These are phyloP conservation scores for Phrynocephalus forsythii DNA, from an alignment of 2,797 vertebrate genomes.

Conservation along the genomic window DNA sequence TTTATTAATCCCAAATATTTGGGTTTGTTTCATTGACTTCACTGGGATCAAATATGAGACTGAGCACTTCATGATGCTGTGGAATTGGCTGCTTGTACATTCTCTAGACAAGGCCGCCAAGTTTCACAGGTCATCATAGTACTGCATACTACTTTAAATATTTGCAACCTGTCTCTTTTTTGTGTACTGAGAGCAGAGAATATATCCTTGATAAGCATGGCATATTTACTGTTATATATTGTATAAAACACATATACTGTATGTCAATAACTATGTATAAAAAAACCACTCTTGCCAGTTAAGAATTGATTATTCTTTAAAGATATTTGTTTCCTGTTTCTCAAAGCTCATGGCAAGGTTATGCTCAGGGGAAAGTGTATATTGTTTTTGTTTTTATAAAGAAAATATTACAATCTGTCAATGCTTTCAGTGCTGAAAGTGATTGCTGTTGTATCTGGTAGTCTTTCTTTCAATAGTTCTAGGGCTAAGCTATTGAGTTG, in stretches of 20 bases:
- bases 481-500: neutral
- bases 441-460: neutral
- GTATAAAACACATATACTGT: neutral
- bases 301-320: slow-evolving; percentile 23
- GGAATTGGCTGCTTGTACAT: neutral
- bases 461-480: neutral
- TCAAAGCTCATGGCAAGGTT: slow-evolving; percentile 2
- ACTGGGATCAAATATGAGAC: neutral
- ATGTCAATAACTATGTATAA: neutral
- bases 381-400: neutral
- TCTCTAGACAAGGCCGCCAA: slow-evolving; percentile 3
- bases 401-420: slow-evolving; percentile 16
- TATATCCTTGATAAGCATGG: neutral
- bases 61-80: neutral
- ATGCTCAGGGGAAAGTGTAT: neutral
- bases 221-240: neutral
- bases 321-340: slow-evolving; percentile 18
- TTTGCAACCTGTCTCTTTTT: neutral
- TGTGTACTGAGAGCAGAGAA: neutral
- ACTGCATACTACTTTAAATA: neutral
- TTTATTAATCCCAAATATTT: slow-evolving; percentile 8
- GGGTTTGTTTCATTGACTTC: neutral
- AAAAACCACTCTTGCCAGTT: neutral
- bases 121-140: slow-evolving; percentile 10
- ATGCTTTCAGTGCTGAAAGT: slow-evolving; percentile 11